Percentiles rank a stretch among this genome's conserved stretches.
These are phyloP conservation scores for Rhaphigaster nebulosa DNA, from an alignment of 2,888 invertebrate genomes.

Conservation along the genomic window DNA sequence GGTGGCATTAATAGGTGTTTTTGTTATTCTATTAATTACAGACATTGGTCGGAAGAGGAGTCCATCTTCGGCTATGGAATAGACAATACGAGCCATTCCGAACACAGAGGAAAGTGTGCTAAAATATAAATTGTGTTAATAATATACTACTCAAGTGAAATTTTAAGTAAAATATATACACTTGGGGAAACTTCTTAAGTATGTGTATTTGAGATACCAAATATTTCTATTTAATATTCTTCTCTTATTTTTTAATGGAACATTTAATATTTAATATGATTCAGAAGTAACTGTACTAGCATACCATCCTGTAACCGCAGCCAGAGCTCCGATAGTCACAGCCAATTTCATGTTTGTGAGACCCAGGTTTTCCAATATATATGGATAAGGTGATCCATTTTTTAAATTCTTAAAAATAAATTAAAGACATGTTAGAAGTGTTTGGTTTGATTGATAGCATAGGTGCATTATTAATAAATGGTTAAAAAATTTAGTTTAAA, in stretches of 20 bases:
- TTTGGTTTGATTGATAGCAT: too few species aligned
- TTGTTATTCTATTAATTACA: slow-evolving; percentile 78
- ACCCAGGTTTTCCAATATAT: slow-evolving; percentile 82
- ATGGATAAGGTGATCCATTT: slow-evolving; percentile 82
- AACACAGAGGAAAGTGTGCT: slow-evolving; percentile 77
- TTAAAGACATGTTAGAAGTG: neutral
- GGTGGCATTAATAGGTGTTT: slow-evolving; percentile 86
- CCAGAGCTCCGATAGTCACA: slow-evolving; percentile 90
- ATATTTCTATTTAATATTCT: too few species aligned
- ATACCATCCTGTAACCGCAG: slow-evolving; percentile 72
- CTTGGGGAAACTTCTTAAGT: neutral
- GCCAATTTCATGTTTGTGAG: slow-evolving; percentile 87
- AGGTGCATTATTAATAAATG: too few species aligned
- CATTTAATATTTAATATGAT: neutral
- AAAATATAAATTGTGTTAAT: neutral
- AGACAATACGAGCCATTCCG: slow-evolving; percentile 87
- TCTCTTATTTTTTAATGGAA: too few species aligned
- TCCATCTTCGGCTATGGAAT: slow-evolving; percentile 92
- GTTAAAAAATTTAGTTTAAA: too few species aligned
- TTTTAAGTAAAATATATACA: neutral
- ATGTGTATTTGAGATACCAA: neutral
- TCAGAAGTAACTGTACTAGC: neutral
- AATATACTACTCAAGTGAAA: neutral
- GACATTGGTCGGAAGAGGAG: slow-evolving; percentile 83
- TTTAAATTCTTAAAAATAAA: slow-evolving; percentile 45